Base-by-base conservation (phyloP, 2,888 invertebrate genomes). In the Coecobrya sp. region DNA sequence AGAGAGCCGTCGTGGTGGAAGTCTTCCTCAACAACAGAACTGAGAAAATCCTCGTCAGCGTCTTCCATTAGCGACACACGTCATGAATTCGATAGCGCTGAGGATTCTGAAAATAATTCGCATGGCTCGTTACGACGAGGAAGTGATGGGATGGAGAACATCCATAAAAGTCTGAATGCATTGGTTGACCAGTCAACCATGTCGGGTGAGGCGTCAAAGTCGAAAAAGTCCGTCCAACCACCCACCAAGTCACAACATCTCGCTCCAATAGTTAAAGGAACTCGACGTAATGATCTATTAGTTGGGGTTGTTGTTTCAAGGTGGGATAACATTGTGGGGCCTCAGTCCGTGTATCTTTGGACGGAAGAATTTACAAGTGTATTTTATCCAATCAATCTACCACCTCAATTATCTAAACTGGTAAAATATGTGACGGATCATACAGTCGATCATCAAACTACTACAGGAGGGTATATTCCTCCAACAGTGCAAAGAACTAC, bases 321-420 rank as follows among this genome's bases (percentile, higher is more conserved):
- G 10, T 95, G 95, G 95, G 94, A 94, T 49, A 95, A 95, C 65
- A 94, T 95, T 65, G 94, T 95, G 1, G 95, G 95, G 4, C 95
- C 95, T 5, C 95, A 95, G 82, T 94, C 94, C 49, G 93, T 93
- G 2, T 95, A 95, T 70, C 68, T 94, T 10, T 95, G 95, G 95
- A 94, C 94, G 13, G 95, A 95, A 76, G 95, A 94, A 45, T 30
- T 91, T 36, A 94, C 95, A 7, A 94, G 94, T 76, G 84, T 92
- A 0, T 95, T 94, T 88, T 94, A 94, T 81, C 95, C 95, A 11
- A 68, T 45, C 1, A 92, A 91, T 84, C 82, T 94, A 27, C 92
- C 94, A 10, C 0, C 70, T 0, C 89, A 93, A 42, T 45, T 94
- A 22, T 89, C 91, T 1, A 88, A 93, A 19, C 90, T 94, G n/a